Evolutionary conservation across 2,113 vertebrate species (phyloP), one percentile per base, ranked within the genome.

Genomic region (Neolamprologus ventralis): DNA sequence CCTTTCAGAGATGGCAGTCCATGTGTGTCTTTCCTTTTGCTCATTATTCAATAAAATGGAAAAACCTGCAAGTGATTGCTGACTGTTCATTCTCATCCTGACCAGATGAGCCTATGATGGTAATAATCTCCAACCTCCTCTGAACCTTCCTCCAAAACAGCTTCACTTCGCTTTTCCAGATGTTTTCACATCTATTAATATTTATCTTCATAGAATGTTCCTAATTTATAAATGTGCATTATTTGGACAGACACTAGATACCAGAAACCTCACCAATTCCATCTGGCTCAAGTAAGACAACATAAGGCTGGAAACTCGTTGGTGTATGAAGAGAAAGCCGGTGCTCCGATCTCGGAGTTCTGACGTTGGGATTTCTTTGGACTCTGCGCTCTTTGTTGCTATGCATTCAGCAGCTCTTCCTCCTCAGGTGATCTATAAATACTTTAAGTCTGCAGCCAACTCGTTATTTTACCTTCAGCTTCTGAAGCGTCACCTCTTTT

Each of bases 371-470:
- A 40, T 35, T 33, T 53, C 33, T 54, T 54, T 53, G 31, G 78
- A n/a, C 49, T 21, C 28, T 35, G 55, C 28, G 13, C 31, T 37
- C 12, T 23, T 81, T 81, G 58, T 65, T 79, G 57, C 17, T 87
- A 51, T 82, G 73, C 79, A 28, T 87, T 90, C 54, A 80, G 47
- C 55, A 42, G 83, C 71, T 79, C 37, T 84, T 54, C 16, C 81
- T 88, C 83, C 81, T 84, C 81, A 71, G 88, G 75, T 89, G 63
- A 40, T 87, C 87, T 51, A 78, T 63, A 84, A 85, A 89, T 73
- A 23, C 73, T 80, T 75, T 49, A 49, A 51, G 14, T 79, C 49
- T 83, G 54, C 14, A 75, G 45, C n/a, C 49, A 71, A 84, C 58
- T 33, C 31, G 57, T 78, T 84, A 45, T 87, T 75, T 87, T 49